Percentiles rank a stretch among this genome's conserved stretches.
phyloP scores from a whole-genome alignment of 2,888 invertebrate genomes.

The Parelbella ahira region DNA sequence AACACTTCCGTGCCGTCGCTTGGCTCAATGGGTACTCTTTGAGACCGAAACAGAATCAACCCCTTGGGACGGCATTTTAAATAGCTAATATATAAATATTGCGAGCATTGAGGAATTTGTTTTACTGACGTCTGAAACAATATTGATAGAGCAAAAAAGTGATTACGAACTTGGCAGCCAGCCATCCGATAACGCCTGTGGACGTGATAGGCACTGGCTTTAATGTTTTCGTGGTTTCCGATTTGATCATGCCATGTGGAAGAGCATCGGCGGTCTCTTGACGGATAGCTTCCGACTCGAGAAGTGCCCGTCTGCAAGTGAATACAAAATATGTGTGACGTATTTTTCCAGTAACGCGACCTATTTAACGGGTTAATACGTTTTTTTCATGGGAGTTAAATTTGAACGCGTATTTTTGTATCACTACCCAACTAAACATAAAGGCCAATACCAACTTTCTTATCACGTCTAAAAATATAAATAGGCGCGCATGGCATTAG shows the following conservation, averaged over 20 bases:
- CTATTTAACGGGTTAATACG: too few species aligned
- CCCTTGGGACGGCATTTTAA: slow-evolving; percentile 1
- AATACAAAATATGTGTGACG: too few species aligned
- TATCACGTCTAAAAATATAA: slow-evolving; percentile 3
- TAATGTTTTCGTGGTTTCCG: slow-evolving; percentile 44
- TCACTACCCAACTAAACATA: too few species aligned
- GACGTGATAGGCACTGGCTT: slow-evolving; percentile 67
- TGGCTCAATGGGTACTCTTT: too few species aligned
- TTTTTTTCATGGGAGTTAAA: too few species aligned
- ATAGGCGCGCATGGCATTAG: background rate
- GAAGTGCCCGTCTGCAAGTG: slow-evolving; percentile 43
- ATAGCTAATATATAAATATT: slow-evolving; percentile 7
- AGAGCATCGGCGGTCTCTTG: slow-evolving; percentile 43
- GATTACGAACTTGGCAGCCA: slow-evolving; percentile 52
- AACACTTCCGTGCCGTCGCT: too few species aligned
- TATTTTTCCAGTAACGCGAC: too few species aligned
- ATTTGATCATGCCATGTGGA: slow-evolving; percentile 39
- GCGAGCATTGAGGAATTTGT: slow-evolving; percentile 7
- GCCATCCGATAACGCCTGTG: slow-evolving; percentile 64
- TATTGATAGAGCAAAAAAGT: slow-evolving; percentile 28
- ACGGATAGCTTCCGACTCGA: slow-evolving; percentile 47
- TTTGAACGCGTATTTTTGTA: too few species aligned
- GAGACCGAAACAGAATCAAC: too few species aligned
- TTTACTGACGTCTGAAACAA: slow-evolving; percentile 19
- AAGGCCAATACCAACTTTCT: too few species aligned